Evolutionary conservation across 2,888 invertebrate species (phyloP), one percentile per base, ranked within the genome.

Genomic region (Limnephilus lunatus): DNA sequence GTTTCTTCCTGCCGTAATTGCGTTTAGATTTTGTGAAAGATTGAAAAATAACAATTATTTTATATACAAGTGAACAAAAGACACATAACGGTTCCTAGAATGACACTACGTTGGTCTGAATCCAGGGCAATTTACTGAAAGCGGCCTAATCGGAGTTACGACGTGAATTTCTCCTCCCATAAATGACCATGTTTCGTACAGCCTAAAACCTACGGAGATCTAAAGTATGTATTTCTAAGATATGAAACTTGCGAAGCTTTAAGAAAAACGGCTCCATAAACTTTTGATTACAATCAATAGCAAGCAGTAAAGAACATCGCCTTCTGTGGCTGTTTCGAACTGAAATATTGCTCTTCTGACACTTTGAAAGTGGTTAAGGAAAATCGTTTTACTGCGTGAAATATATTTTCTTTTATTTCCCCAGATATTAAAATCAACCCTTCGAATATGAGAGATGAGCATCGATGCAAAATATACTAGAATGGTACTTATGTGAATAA

Each of bases 281-380:
- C 53, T 87, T 87, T 87, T 87, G 87, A 87, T 87, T 87, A 87
- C 87, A 87, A 87, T 87, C 87, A 87, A 87, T 87, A n/a, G 87
- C 32, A 35, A n/a, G 53, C 87, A 30, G 87, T 87, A 87, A 87
- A 87, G 31, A 87, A 87, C 30, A 53, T 19, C 87, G 31, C 48
- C 53, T 68, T 68, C 53, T 30, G 31, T 19, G 87, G 68, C 30
- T 53, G 68, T 86, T 86, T 53, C 68, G 53, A 31, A 19, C 9
- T 83, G 89, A 82, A 48, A 82, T 90, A 90, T 90, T 44, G 83
- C 25, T 31, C 82, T 83, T 90, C 44, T 53, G 90, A 53, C 90
- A 90, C 90, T 90, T 48, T 19, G 25, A 82, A 90, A 83, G 82
- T 90, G 39, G 48, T 81, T n/a, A 82, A 48, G 53, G 30, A 90